Base-by-base conservation (phyloP, 2,113 vertebrate species). In the Nothocercus nigrocapillus region DNA sequence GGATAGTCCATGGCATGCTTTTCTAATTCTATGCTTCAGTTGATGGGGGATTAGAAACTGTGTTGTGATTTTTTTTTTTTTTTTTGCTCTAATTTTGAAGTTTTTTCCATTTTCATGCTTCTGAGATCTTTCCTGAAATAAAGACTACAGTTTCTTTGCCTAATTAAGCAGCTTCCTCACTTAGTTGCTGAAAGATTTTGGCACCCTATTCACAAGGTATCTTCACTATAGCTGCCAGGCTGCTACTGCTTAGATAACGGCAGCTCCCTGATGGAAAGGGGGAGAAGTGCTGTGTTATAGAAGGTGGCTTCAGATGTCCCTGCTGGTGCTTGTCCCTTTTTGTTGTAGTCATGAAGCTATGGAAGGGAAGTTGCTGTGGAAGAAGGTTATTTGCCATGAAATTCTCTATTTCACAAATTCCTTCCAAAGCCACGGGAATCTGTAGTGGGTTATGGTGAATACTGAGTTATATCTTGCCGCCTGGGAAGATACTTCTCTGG, bases 141-240 rank as follows among this genome's bases (percentile, higher is more conserved):
- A 88, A 77, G 74, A 24, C 54, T 82, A 18, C 42, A 21, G 13
- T 64, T 27, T 51, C 44, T 82, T 36, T 38, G 30, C 66, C 47
- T 68, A 72, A 78, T 81, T 19, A 81, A 85, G 38, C 54, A 88
- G 56, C 79, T 86, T 93, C 64, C 19, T 89, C 12, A 8, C 59
- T 90, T 59, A 89, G 61, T 66, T 77, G 51, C 16, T 61, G 61
- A 74, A 83, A 34, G 86, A 10, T 82, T 93, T 91, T 97, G 91
- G 59, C 82, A 51, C 34, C 19, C 5, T 59, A 19, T 80, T 83
- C 64, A 78, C 54, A 14, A 4, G 63, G 63, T 62, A 5, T 66
- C 72, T n/a, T 82, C 80, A 44, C 59, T 94, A 13, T 40, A 53
- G 74, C 75, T 53, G 10, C 64, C 6, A 5, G 42, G 42, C 62